Percentiles rank a stretch among this genome's conserved stretches.
These are phyloP conservation scores for Delphinapterus leucas DNA, from an alignment of 2,113 vertebrate genomes.

Conservation along the genomic window DNA sequence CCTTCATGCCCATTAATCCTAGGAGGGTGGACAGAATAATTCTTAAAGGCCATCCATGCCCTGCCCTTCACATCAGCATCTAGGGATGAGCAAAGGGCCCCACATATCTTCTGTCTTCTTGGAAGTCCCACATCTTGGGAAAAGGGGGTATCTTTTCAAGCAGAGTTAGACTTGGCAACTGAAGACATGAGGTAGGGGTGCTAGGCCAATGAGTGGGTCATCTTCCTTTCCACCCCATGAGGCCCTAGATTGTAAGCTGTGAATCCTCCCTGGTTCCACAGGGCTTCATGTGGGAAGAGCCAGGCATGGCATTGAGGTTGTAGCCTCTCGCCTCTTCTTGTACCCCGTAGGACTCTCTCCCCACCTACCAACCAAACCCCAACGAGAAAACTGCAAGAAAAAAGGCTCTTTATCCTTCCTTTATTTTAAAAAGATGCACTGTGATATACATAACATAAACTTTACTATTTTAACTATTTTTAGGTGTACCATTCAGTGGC, in stretches of 20 bases:
- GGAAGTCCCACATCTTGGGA: neutral
- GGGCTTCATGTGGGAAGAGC: neutral
- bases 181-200: neutral
- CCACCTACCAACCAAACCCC: neutral
- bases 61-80: neutral
- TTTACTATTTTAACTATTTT: neutral
- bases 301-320: accelerated
- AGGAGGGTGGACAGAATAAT: neutral
- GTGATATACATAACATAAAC: neutral
- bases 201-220: neutral
- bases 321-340: neutral
- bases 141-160: neutral
- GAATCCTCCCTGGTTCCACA: neutral
- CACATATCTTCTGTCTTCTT: neutral
- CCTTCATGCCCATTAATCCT: neutral
- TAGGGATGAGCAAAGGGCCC: neutral
- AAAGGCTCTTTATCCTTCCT: neutral
- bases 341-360: neutral
- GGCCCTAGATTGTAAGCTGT: neutral
- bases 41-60: neutral
- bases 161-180: neutral
- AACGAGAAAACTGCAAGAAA: neutral
- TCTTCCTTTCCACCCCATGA: neutral
- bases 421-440: neutral
- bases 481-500: neutral